These are phyloP conservation scores for Embiotoca jacksoni DNA, from an alignment of 2,113 vertebrate species.

Conservation along the genomic window DNA sequence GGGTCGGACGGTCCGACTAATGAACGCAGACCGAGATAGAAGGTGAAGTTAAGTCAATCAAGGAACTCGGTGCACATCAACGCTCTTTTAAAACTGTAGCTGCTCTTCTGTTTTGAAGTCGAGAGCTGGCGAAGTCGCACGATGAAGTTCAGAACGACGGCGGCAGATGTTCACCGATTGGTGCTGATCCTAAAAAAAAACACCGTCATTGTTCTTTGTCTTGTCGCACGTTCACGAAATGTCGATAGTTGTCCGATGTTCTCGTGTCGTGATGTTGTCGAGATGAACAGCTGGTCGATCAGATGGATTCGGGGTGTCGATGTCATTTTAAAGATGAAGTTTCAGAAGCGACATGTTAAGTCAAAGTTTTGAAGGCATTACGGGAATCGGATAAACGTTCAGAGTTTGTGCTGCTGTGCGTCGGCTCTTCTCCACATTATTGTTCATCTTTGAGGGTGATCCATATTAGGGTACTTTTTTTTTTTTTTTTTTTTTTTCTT, in stretches of 20 bases:
- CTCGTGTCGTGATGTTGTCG: constrained; percentile 11
- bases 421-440: constrained; percentile 4
- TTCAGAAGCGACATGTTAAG: neutral
- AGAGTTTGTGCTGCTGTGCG: neutral
- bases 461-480: neutral
- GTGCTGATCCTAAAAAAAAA: constrained; percentile 30
- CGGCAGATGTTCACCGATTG: constrained; percentile 43
- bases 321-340: constrained; percentile 59
- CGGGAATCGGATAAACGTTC: neutral
- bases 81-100: constrained; percentile 15
- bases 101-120: constrained; percentile 31
- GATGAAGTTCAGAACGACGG: constrained; percentile 25
- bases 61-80: constrained; percentile 18
- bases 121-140: constrained; percentile 19
- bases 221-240: constrained; percentile 34
- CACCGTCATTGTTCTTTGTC: neutral
- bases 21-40: constrained; percentile 10
- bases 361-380: constrained; percentile 7
- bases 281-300: neutral
- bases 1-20: neutral
- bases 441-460: neutral
- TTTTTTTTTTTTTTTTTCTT: neutral
- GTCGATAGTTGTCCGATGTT: constrained; percentile 37
- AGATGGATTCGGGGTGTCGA: constrained; percentile 22
- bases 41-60: constrained; percentile 25